These are phyloP conservation scores for Atrichornis clamosus DNA, from an alignment of 2,113 vertebrate genomes.

Conservation along the genomic window DNA sequence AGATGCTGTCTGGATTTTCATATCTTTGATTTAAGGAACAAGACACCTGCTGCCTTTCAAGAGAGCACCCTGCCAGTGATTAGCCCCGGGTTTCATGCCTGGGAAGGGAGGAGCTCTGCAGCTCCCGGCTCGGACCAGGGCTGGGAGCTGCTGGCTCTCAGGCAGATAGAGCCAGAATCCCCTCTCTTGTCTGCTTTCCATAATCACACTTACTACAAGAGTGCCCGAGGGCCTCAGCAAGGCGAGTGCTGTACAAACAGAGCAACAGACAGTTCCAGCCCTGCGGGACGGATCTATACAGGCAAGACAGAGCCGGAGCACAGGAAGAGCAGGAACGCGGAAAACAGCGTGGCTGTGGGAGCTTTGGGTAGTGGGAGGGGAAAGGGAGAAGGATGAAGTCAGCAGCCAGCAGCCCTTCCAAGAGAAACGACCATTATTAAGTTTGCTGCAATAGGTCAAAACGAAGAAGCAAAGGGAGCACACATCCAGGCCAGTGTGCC, in stretches of 20 bases:
- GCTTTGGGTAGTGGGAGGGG: background rate
- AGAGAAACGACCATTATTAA: background rate
- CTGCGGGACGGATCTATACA: accelerated
- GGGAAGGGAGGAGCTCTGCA: background rate
- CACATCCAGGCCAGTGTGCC: background rate
- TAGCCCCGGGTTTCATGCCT: background rate
- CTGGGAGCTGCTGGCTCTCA: background rate
- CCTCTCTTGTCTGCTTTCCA: background rate
- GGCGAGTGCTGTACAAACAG: background rate
- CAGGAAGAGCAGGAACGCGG: background rate
- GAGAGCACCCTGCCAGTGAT: background rate
- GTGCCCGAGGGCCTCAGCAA: background rate
- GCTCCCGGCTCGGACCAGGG: accelerated
- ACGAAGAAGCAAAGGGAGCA: background rate
- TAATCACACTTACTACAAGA: background rate
- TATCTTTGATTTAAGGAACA: background rate
- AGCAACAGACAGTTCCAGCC: background rate
- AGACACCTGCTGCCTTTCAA: background rate
- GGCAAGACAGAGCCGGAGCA: background rate
- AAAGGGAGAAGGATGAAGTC: background rate
- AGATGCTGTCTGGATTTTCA: background rate
- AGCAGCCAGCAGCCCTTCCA: background rate
- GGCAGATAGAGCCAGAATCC: background rate
- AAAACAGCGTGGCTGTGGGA: background rate
- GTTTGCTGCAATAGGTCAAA: background rate